These are phyloP conservation scores for Coreoperca whiteheadi DNA, from an alignment of 2,113 vertebrate species.

Conservation along the genomic window DNA sequence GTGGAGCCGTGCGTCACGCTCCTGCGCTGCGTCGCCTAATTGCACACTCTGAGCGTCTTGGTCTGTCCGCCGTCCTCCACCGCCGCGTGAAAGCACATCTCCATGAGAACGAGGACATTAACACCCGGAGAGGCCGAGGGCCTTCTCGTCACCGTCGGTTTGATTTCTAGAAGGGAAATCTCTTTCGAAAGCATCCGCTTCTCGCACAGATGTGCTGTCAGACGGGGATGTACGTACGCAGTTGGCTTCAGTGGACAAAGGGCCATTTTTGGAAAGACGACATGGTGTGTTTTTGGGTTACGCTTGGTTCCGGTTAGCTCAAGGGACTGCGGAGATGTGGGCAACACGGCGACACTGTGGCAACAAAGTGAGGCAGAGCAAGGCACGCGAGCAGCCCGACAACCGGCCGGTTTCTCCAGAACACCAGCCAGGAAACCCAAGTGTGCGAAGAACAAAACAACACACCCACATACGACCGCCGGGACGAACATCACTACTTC, in stretches of 20 bases:
- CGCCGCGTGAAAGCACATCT: not conserved
- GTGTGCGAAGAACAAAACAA: too few relatives aligned
- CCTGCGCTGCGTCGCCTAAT: too few relatives aligned
- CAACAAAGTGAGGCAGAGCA: not conserved
- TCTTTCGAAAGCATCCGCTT: not conserved
- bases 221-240: too few relatives aligned
- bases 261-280: too few relatives aligned
- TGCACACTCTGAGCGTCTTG: slow-evolving; percentile 8
- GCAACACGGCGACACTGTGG: not conserved
- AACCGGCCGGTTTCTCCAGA: not conserved
- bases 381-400: not conserved
- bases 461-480: too few relatives aligned
- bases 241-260: too few relatives aligned
- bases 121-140: not conserved
- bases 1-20: not conserved
- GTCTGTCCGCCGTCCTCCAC: not conserved
- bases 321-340: not conserved
- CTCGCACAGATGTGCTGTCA: not conserved
- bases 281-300: not conserved
- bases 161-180: not conserved
- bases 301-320: not conserved
- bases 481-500: too few relatives aligned
- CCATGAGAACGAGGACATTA: slow-evolving; percentile 9
- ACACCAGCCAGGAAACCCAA: not conserved
- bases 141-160: slow-evolving; percentile 4